A percentile compares a stretch with the other conserved stretches of the same genome.
Evolutionary conservation across 2,797 vertebrate genomes (phyloP).

Genomic region (Crypturellus tataupa): DNA sequence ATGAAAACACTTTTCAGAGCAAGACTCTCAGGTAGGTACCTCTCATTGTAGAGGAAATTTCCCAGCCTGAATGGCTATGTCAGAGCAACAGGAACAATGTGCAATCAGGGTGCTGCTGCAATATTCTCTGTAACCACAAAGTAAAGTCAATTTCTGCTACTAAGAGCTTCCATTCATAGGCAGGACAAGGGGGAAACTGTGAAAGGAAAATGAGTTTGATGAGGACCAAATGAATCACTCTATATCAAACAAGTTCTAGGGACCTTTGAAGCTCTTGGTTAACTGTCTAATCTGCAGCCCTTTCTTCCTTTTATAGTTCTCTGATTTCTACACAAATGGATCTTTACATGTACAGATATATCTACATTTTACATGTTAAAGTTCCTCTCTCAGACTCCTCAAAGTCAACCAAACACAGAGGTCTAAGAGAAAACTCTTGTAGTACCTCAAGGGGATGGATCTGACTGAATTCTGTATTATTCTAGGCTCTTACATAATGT

Average conservation of each 20-base stretch:
- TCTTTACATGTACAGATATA: not conserved
- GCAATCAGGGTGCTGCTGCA: not conserved
- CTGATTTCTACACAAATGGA: not conserved
- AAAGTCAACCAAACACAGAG: not conserved
- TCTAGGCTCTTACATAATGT: not conserved
- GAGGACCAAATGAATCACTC: not conserved
- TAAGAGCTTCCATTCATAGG: fast-evolving
- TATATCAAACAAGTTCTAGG: not conserved
- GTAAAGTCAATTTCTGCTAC: fast-evolving
- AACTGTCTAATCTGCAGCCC: not conserved
- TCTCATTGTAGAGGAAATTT: not conserved
- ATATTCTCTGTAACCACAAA: not conserved
- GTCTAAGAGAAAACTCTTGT: not conserved
- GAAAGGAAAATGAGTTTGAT: not conserved
- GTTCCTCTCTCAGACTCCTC: not conserved
- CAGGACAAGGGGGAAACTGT: not conserved
- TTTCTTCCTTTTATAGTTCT: not conserved
- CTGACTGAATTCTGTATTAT: not conserved
- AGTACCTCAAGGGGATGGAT: not conserved
- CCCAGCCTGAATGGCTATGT: no score
- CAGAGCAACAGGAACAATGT: not conserved
- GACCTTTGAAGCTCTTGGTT: not conserved
- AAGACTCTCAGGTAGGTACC: not conserved
- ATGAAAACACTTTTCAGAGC: not conserved
- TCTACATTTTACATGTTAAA: not conserved